A percentile compares a stretch with the other conserved stretches of the same genome.
Evolutionary conservation across 1,140 invertebrate genomes (phyloP).

Genomic region (Drosophila rufa): DNA sequence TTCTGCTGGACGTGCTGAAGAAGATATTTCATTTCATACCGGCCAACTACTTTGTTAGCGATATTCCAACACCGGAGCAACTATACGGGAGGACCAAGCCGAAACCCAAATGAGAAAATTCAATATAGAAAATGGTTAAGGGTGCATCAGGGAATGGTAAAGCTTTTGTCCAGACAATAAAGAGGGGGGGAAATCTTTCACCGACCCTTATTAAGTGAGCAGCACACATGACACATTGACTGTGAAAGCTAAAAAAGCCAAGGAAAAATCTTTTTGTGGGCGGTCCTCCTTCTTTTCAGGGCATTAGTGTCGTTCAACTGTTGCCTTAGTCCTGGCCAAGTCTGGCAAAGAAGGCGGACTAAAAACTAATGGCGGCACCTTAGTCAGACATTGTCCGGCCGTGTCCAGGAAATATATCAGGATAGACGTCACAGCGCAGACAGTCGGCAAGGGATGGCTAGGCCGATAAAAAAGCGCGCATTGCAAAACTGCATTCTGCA

Average conservation of each 20-base stretch:
- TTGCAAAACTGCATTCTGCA: constrained; percentile 26
- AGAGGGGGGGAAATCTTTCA: constrained; percentile 15
- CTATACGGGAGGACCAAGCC: constrained; percentile 70
- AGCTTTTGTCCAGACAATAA: constrained; percentile 32
- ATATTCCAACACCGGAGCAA: constrained; percentile 85
- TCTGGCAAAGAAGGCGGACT: background rate
- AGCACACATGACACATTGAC: constrained; percentile 2
- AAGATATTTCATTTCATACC: constrained; percentile 89
- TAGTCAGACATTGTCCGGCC: constrained; percentile 44
- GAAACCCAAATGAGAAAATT: constrained; percentile 36
- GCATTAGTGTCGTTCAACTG: constrained; percentile 70
- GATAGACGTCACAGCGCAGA: constrained; percentile 57
- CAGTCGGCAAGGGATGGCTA: constrained; percentile 9
- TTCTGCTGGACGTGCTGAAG: constrained; percentile 88
- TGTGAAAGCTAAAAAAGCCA: constrained; percentile 2
- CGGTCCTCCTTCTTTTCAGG: background rate
- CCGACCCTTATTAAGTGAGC: constrained; percentile 2
- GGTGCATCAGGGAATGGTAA: constrained; percentile 4
- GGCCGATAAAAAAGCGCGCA: constrained; percentile 11
- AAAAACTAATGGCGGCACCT: constrained; percentile 51
- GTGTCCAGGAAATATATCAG: constrained; percentile 62
- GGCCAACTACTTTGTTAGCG: constrained; percentile 88
- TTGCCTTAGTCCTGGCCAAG: constrained; percentile 45
- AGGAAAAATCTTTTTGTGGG: constrained; percentile 7
- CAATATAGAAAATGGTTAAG: too few relatives aligned